Evolutionary conservation across 2,888 invertebrate genomes (phyloP).

Genomic region (Pheosia gnoma): DNA sequence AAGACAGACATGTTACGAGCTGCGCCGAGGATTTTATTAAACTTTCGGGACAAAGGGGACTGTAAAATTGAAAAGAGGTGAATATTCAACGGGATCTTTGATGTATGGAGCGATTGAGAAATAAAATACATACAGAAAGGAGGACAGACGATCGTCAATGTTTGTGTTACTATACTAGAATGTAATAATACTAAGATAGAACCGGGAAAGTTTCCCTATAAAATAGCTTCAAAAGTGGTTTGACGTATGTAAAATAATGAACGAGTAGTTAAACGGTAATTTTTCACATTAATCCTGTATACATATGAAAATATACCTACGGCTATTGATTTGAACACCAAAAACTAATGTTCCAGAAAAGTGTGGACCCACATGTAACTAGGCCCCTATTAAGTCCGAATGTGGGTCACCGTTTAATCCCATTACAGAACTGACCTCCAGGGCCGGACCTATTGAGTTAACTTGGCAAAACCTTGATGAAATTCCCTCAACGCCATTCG

Average conservation of each 20-base stretch:
- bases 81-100: conserved; percentile 3
- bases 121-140: neutral
- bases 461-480: conserved; percentile 43
- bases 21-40: conserved; percentile 4
- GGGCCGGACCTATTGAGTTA: conserved; percentile 41
- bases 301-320: neutral
- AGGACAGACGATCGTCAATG: neutral
- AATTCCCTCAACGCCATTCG: conserved; percentile 26
- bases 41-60: conserved; percentile 4
- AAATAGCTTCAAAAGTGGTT: no score
- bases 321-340: neutral
- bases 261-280: neutral
- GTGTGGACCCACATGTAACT: conserved; percentile 29
- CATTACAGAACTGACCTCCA: conserved; percentile 50
- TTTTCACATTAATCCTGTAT: neutral
- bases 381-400: conserved; percentile 42
- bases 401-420: conserved; percentile 61
- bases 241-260: no score
- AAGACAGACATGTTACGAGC: conserved; percentile 4
- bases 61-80: conserved; percentile 6
- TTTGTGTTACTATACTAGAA: no score
- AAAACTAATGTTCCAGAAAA: conserved; percentile 25
- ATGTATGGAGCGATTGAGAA: conserved; percentile 1
- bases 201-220: no score
- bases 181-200: no score